These are phyloP conservation scores for Stratiomys singularior DNA, from an alignment of 2,888 invertebrate species.

Conservation along the genomic window DNA sequence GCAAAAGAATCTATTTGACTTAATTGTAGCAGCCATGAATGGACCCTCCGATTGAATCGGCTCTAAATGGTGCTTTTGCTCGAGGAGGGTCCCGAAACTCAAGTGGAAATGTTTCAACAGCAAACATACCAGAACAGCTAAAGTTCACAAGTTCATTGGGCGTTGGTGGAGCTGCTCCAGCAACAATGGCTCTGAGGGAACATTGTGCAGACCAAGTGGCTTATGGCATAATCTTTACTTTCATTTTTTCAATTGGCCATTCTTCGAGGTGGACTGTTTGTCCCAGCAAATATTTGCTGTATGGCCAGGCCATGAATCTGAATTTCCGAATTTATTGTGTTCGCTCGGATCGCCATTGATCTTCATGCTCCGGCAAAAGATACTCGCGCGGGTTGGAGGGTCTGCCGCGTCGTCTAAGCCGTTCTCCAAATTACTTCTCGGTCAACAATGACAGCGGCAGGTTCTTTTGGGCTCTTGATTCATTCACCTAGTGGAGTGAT, in stretches of 20 bases:
- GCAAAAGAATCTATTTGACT: not conserved
- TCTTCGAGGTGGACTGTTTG: not conserved
- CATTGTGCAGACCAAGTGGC: conserved; percentile 32
- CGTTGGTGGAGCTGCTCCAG: not conserved
- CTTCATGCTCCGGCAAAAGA: not conserved
- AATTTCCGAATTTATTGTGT: conserved; percentile 16
- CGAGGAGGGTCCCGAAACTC: conserved; percentile 22
- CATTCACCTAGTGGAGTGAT: not conserved
- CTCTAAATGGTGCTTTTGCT: not conserved
- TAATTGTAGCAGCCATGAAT: not conserved
- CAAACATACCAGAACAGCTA: not conserved
- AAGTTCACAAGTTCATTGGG: conserved; percentile 41
- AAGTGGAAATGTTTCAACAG: conserved; percentile 24
- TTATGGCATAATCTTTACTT: conserved; percentile 45
- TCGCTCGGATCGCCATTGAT: not conserved
- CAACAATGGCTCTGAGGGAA: not conserved
- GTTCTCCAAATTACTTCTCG: not conserved
- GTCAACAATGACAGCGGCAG: conserved; percentile 11
- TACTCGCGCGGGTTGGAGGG: not conserved
- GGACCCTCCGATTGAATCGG: not conserved
- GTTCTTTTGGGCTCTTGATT: conserved; percentile 16
- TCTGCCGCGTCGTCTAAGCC: not conserved
- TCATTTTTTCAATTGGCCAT: conserved; percentile 33
- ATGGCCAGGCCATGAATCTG: conserved; percentile 1
- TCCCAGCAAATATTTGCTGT: not conserved